Evolutionary conservation across 2,888 invertebrate genomes (phyloP).

Genomic region (Epinotia nisella): DNA sequence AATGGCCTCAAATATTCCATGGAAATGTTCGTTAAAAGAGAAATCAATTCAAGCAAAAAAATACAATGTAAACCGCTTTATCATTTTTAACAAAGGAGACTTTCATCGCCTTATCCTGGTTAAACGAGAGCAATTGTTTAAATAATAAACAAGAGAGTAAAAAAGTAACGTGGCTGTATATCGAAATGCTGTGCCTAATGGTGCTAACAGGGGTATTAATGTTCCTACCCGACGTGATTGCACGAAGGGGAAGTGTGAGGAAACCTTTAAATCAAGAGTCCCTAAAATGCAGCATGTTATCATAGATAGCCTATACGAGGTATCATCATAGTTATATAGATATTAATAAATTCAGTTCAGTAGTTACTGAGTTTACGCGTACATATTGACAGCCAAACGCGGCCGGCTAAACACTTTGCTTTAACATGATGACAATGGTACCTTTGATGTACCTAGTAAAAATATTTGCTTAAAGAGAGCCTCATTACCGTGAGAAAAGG

Average conservation of each 20-base stretch:
- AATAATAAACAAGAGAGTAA: conserved; percentile 7
- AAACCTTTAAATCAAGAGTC: neutral
- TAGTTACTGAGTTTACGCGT: no score
- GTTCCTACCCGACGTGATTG: neutral
- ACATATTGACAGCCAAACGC: no score
- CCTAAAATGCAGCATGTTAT: neutral
- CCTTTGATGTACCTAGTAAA: no score
- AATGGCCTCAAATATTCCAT: neutral
- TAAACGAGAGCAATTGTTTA: conserved; percentile 15
- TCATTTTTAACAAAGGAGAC: neutral
- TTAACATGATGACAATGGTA: no score
- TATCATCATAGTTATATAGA: no score
- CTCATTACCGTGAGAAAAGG: no score
- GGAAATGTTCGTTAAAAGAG: neutral
- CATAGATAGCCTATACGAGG: no score
- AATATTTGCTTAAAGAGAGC: no score
- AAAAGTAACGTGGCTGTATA: conserved; percentile 11
- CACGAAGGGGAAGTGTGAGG: neutral
- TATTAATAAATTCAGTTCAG: no score
- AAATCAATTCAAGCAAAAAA: neutral
- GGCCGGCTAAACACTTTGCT: no score
- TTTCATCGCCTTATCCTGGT: conserved; percentile 9
- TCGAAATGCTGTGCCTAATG: conserved; percentile 4
- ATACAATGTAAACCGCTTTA: neutral
- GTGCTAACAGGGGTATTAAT: neutral